phyloP scores from a whole-genome alignment of 1,140 invertebrate genomes.

The Pogonus chalceus region DNA sequence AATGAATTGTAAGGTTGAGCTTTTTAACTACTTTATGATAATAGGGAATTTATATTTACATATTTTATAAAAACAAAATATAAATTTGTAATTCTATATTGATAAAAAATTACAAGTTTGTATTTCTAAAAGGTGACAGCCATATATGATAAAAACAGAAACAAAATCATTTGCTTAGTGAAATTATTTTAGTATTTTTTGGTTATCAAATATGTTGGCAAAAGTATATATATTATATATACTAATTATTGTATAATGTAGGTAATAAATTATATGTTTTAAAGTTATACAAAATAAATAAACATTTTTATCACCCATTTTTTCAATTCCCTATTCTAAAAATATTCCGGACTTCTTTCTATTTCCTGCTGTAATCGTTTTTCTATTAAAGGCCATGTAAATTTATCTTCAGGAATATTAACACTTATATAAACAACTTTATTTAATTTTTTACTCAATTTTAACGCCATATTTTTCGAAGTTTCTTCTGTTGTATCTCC shows the following conservation, averaged over 20 bases:
- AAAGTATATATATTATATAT: neutral
- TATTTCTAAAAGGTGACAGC: neutral
- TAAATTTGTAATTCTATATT: neutral
- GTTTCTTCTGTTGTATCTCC: neutral
- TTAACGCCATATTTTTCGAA: neutral
- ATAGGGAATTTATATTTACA: neutral
- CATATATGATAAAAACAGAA: neutral
- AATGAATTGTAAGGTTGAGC: constrained; percentile 2
- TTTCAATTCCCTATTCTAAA: too few relatives aligned
- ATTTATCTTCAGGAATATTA: neutral
- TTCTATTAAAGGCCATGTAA: neutral
- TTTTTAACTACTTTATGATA: neutral
- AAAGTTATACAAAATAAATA: neutral
- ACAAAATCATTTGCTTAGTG: neutral
- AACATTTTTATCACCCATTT: neutral
- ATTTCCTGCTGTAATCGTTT: neutral
- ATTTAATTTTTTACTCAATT: neutral
- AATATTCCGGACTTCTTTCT: neutral
- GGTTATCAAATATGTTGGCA: neutral
- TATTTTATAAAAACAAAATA: neutral
- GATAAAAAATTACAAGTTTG: neutral
- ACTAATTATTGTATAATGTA: neutral
- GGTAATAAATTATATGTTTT: constrained; percentile 5
- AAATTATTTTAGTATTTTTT: constrained; percentile 1
- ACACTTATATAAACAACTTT: neutral